phyloP scores from a whole-genome alignment of 64 coral and sea anemone genomes.

The Actinia equina region DNA sequence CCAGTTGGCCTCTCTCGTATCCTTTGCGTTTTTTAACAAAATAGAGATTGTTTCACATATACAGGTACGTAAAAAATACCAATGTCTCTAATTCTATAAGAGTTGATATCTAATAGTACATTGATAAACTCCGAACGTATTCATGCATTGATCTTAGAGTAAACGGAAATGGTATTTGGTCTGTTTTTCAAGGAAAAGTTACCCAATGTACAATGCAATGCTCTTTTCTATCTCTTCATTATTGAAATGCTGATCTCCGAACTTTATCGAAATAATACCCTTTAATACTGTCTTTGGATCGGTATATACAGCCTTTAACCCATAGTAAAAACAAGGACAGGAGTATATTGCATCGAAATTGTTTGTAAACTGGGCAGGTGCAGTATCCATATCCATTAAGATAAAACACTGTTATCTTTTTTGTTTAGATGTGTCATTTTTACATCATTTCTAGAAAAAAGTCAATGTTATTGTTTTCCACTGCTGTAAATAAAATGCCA shows the following conservation, averaged over 20 bases:
- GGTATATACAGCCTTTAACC: background rate
- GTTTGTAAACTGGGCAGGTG: background rate
- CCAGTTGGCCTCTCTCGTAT: constrained; percentile 74
- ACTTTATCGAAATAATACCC: background rate
- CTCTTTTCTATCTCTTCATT: background rate
- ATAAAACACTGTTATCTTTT: background rate
- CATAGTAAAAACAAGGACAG: background rate
- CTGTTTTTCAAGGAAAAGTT: background rate
- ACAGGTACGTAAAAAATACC: constrained; percentile 67
- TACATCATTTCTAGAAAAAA: background rate
- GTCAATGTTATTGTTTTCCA: background rate
- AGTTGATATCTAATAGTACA: background rate
- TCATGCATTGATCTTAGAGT: background rate
- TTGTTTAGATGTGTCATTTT: background rate
- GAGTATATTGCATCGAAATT: background rate
- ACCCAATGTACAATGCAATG: background rate
- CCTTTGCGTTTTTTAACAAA: constrained; percentile 99
- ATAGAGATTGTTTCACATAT: constrained; percentile 96
- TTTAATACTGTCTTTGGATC: background rate
- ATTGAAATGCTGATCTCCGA: background rate
- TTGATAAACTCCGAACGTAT: background rate
- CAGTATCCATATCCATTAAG: background rate
- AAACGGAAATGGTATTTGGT: background rate
- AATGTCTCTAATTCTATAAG: background rate
- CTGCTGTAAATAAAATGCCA: background rate